These are phyloP conservation scores for Labeo calbasu DNA, from an alignment of 2,797 vertebrate genomes.

Conservation along the genomic window DNA sequence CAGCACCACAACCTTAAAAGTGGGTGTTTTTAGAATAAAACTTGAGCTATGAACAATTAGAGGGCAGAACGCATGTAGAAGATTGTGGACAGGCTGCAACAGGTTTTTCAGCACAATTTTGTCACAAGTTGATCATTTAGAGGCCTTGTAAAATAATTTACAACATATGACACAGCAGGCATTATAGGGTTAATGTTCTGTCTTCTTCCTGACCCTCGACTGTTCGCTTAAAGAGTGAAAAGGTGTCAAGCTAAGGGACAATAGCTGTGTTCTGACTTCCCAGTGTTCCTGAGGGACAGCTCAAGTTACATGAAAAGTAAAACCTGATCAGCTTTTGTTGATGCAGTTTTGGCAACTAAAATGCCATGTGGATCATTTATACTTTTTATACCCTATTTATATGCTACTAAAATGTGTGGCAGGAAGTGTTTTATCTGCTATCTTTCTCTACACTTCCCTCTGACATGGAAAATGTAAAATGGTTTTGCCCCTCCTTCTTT, in stretches of 20 bases:
- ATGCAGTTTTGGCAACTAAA: conserved; percentile 5
- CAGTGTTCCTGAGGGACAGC: not conserved
- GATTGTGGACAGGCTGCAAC: not conserved
- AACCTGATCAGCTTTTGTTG: conserved; percentile 7
- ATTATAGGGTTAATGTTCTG: not conserved
- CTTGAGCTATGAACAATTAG: not conserved
- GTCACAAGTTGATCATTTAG: not conserved
- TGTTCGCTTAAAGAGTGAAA: conserved; percentile 1
- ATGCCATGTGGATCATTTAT: not conserved
- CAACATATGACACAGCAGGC: not conserved
- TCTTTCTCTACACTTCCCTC: not conserved
- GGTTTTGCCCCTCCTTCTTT: conserved; percentile 1
- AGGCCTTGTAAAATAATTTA: not conserved
- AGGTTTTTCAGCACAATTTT: not conserved
- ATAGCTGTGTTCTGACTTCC: conserved; percentile 15
- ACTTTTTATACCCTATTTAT: not conserved
- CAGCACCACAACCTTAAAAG: not conserved
- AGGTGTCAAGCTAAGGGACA: conserved; percentile 14
- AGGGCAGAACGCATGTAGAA: not conserved
- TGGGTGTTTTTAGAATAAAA: not conserved
- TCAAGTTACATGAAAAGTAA: conserved; percentile 19
- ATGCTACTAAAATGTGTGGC: not conserved
- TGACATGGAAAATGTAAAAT: not conserved
- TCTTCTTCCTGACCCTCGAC: not conserved
- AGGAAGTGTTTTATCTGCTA: too few relatives aligned